These are phyloP conservation scores for Neodontobutis hainanensis DNA, from an alignment of 2,113 vertebrate species.

Conservation along the genomic window DNA sequence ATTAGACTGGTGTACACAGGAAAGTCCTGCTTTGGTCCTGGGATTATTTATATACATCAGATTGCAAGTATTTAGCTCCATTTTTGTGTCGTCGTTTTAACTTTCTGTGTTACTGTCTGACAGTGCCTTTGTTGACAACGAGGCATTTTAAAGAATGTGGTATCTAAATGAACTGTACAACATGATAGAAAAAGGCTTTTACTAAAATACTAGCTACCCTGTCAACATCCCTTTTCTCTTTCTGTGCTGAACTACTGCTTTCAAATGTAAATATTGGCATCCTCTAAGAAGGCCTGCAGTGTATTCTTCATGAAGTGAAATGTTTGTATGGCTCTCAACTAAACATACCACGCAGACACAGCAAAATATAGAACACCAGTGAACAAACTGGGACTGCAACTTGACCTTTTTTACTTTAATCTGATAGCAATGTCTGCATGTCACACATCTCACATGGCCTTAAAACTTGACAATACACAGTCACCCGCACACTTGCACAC, in stretches of 20 bases:
- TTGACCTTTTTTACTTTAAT: neutral
- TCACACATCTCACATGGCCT: neutral
- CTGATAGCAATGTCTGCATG: neutral
- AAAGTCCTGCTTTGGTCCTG: too few species aligned
- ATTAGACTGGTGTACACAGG: too few species aligned
- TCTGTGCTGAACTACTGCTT: neutral
- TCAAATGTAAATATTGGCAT: neutral
- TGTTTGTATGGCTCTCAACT: too few species aligned
- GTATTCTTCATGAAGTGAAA: too few species aligned
- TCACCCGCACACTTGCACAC: conserved; percentile 17
- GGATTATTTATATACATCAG: too few species aligned
- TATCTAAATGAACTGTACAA: neutral
- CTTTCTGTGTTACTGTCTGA: neutral
- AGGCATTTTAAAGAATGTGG: neutral
- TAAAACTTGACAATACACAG: conserved; percentile 1
- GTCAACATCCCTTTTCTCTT: neutral
- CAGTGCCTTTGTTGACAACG: too few species aligned
- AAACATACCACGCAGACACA: neutral
- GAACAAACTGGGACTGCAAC: neutral
- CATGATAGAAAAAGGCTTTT: neutral
- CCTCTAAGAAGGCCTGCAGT: too few species aligned
- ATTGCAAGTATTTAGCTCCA: too few species aligned
- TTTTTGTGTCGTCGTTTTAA: too few species aligned
- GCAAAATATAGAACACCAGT: neutral
- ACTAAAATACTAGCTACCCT: neutral